Percentiles rank a stretch among this genome's conserved stretches.
Conservation (phyloP, 2,888 invertebrate genomes). For the Drosophila algonquin region DNA sequence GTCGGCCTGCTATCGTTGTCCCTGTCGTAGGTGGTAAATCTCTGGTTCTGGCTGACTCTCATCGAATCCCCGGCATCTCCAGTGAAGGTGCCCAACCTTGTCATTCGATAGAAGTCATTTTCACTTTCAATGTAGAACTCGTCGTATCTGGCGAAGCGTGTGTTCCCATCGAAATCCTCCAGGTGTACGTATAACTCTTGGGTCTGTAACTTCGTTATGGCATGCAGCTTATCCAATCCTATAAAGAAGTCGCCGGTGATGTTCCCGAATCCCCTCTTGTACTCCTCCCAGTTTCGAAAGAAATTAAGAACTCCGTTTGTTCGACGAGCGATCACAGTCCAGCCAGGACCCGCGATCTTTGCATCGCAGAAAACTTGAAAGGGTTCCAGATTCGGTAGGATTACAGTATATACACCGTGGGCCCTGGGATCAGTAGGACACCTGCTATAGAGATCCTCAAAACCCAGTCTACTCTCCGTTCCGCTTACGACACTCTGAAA, state of each 20-base stretch:
- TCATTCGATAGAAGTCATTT: constrained; percentile 87
- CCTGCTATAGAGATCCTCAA: too few species aligned
- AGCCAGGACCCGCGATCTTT: constrained; percentile 86
- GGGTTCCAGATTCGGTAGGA: constrained; percentile 58
- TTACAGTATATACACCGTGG: too few species aligned
- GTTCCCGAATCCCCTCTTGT: constrained; percentile 88
- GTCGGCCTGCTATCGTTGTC: too few species aligned
- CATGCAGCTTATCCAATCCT: constrained; percentile 88
- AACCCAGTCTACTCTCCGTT: too few species aligned
- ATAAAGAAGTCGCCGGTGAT: constrained; percentile 88
- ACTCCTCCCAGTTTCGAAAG: constrained; percentile 87
- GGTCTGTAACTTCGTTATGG: constrained; percentile 73
- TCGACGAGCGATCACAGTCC: constrained; percentile 88
- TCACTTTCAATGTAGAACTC: constrained; percentile 88
- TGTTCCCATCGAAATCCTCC: constrained; percentile 85
- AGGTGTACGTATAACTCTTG: constrained; percentile 87
- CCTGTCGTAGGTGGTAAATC: constrained; percentile 87
- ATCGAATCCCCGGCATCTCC: constrained; percentile 87
- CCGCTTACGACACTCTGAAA: too few species aligned
- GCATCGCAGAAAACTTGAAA: constrained; percentile 85
- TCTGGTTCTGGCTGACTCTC: constrained; percentile 86
- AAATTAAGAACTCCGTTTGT: constrained; percentile 88
- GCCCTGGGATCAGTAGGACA: too few species aligned
- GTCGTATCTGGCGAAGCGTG: constrained; percentile 60
- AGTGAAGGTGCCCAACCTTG: constrained; percentile 85